A percentile compares a stretch with the other conserved stretches of the same genome.
Conservation (phyloP, 1,140 invertebrate genomes). For the Lutraria rhynchaena region DNA sequence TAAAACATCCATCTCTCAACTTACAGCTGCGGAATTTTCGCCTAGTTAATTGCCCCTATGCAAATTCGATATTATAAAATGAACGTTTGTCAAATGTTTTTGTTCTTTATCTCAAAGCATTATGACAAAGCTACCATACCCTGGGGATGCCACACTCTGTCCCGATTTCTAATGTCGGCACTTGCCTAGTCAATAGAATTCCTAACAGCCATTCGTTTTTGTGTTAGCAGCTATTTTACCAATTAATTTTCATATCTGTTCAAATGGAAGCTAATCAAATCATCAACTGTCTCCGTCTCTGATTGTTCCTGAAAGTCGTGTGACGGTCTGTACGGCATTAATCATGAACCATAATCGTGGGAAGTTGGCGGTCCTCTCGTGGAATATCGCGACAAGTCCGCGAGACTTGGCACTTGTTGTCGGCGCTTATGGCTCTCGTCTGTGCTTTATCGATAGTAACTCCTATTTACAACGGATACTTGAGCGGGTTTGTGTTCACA, state of each 20-base stretch:
- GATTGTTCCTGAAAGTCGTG: conserved; percentile 33
- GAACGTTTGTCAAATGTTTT: conserved; percentile 59
- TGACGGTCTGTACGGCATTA: conserved; percentile 42
- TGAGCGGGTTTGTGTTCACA: background rate
- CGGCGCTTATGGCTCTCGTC: background rate
- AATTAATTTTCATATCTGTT: conserved; percentile 63
- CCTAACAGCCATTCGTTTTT: conserved; percentile 45
- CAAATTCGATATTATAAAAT: conserved; percentile 64
- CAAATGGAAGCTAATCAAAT: conserved; percentile 59
- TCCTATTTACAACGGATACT: conserved; percentile 11
- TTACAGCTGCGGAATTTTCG: conserved; percentile 47
- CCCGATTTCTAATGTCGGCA: conserved; percentile 26
- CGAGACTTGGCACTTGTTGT: conserved; percentile 32
- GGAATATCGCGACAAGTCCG: background rate
- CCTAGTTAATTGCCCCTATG: conserved; percentile 61
- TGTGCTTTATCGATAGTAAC: conserved; percentile 21
- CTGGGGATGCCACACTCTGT: conserved; percentile 49
- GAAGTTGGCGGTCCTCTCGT: conserved; percentile 24
- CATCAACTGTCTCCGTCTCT: conserved; percentile 33
- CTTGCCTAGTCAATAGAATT: conserved; percentile 42
- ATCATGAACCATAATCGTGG: conserved; percentile 43
- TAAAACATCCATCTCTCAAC: conserved; percentile 49
- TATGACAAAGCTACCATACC: conserved; percentile 45
- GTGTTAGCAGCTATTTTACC: conserved; percentile 56
- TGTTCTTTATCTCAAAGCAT: conserved; percentile 57